Base-by-base conservation (phyloP, 2,113 vertebrate species). In the Cottus gobio region DNA sequence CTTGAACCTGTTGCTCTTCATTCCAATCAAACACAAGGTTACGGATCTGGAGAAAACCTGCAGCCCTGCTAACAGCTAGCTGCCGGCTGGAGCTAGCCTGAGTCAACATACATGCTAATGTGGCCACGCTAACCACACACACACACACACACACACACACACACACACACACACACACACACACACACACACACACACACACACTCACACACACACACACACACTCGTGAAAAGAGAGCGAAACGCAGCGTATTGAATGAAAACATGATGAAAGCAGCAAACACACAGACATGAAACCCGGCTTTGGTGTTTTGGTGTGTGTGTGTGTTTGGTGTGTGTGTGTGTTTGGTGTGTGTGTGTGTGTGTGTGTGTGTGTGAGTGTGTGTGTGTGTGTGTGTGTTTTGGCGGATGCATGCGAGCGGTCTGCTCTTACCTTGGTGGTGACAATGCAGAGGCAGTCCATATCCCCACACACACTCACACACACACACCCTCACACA, bases 381-480 rank as follows among this genome's bases (percentile, higher is more conserved):
- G 52, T 50, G 61, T 63, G 58, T 76, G 42, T 50, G 54, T 75
- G 79, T 75, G 63, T 67, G 66, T 78, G 75, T 78, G 75, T 71
- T 31, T 26, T 68, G 10, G 67, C 8, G 71, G 67, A 28, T 82
- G 77, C 64, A 31, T 72, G 75, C 77, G 31, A 70, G 71, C 71
- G 65, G 62, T 78, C 87, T 88, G 87, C 84, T 91, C 91, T 89
- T 93, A 93, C 92, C 92, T 93, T 93, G 76, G 92, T 93, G 85
- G 92, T 93, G 92, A 93, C 90, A 90, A 93, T 92, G 88, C 89
- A 91, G 90, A 91, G 91, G 82, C 91, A 92, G 90, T 92, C 88
- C 90, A 91, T 91, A 90, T 85, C 87, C 90, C 82, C 88, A 89
- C 91, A 86, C 90, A 87, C 88, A 90, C 87, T 86, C 89, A 62